phyloP scores from a whole-genome alignment of 2,888 invertebrate genomes.

The Amblyteles armatorius region DNA sequence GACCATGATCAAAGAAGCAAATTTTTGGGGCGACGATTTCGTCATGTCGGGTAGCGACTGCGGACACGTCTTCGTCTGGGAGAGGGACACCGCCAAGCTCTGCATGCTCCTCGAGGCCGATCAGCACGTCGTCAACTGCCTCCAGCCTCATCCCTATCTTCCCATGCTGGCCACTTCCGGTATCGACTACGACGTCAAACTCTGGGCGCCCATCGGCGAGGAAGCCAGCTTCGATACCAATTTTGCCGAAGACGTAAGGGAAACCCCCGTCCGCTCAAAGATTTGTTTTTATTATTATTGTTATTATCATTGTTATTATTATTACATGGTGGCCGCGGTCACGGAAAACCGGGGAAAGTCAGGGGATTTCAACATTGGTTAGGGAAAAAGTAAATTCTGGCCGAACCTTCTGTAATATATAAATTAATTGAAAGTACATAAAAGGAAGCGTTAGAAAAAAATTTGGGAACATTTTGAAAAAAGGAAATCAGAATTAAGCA shows the following conservation, averaged over 20 bases:
- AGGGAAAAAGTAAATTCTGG: too few species aligned
- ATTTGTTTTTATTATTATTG: background rate
- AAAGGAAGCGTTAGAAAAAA: too few species aligned
- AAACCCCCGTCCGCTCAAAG: constrained; percentile 8
- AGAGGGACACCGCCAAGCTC: constrained; percentile 89
- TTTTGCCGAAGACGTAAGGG: constrained; percentile 88
- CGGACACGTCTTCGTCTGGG: constrained; percentile 94
- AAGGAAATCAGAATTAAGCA: too few species aligned
- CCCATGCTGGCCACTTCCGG: constrained; percentile 93
- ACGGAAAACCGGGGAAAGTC: too few species aligned
- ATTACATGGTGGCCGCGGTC: too few species aligned
- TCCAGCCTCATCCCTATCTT: constrained; percentile 93
- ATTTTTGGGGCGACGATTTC: constrained; percentile 93
- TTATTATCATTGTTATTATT: background rate
- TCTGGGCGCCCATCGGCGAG: constrained; percentile 91
- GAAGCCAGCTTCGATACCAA: constrained; percentile 87
- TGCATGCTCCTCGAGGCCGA: constrained; percentile 93
- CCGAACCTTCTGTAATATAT: too few species aligned
- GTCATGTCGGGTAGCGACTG: constrained; percentile 96
- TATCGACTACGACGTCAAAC: constrained; percentile 94
- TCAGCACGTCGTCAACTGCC: constrained; percentile 93
- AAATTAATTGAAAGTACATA: too few species aligned
- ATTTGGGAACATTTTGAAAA: too few species aligned
- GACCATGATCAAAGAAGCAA: constrained; percentile 94
- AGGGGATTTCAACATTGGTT: too few species aligned